Evolutionary conservation across 2,888 invertebrate genomes (phyloP), one percentile per base, ranked within the genome.

Genomic region (Tetranychus truncatus): DNA sequence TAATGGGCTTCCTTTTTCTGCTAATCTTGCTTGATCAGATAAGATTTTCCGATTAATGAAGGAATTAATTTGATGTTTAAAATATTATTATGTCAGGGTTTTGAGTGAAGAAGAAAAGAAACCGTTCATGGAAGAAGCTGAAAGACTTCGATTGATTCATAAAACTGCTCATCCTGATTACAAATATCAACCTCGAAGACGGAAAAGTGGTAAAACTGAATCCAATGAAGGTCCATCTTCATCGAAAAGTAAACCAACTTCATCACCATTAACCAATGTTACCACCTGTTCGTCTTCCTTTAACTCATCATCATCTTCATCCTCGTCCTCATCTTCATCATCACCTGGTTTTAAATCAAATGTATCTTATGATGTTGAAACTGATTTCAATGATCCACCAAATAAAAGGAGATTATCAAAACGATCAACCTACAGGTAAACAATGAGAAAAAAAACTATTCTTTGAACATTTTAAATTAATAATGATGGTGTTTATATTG

Each of bases 131-230:
- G 91, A 91, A 81, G 93, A 94, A 83, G 95, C 96, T 0, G 94
- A 95, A 82, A 88, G 91, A 77, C 86, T 96, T 24, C 87, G 95
- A 6, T 86, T 89, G 66, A 92, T 92, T 78, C 96, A 96, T 84
- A 95, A 95, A 82, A 88, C 89, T 78, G 91, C 93, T 81, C 90
- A 95, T 83, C 96, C 96, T 0, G 92, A 95, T 81, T 96, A 96
- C 85, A 96, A 96, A 45, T 77, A 77, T 73, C 77, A 77, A 66
- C 77, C 77, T 45, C 67, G 75, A 71, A 71, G 77, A 67, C 45
- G 77, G 66, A 76, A 76, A 24, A 45, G 20, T 46, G 69, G 67
- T 44, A 75, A 74, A 74, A 18, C 21, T 45, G 44, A 67, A n/a
- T 8, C 44, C 11, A 18, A 15, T 72, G 34, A 44, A 15, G 11